Base-by-base conservation (phyloP, 1,140 invertebrate genomes). In the Pemphigus obesinymphae region DNA sequence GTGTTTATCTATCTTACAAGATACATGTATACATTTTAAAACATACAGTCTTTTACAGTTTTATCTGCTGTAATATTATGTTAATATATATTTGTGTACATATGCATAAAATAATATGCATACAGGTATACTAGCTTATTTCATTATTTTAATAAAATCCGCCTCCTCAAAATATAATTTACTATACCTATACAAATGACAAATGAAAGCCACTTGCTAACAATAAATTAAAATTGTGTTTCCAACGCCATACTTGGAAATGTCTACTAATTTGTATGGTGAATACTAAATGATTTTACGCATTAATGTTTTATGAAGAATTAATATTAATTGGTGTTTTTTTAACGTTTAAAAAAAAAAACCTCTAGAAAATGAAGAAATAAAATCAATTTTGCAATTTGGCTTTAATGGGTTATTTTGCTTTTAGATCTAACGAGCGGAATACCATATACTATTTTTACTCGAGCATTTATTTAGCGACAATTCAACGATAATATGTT, bases 401-500 rank as follows among this genome's bases (percentile, higher is more conserved):
- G 20, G 10, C 29, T 23, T 37, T 17, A 68, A 34, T 37, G 10
- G 5, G 29, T 31, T 61, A 17, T 29, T 61, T 61, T 61, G 10
- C 29, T 34, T 66, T 34, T 0, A 10, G 31, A 3, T n/a, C 37
- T 45, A 45, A 70, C n/a, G 3, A 70, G 5, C 17, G 23, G 37
- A 45, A 70, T 70, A 7, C 13, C 37, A 8, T 70, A 29, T n/a
- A n/a, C n/a, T 26, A 26, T 70, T 70, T 70, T 70, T 43, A 43
- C 37, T 15, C 20, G 11, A 31, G 66, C 23, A 23, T 70, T 43
- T 70, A 43, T 70, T 70, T 45, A 70, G 68, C 13, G 40, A 70
- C 68, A 45, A 70, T 45, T 43, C 23, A 13, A 70, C 40, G 23
- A 70, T 70, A 70, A 70, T 45, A 70, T 70, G 37, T 70, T 70